These are phyloP conservation scores for Chalcis sispes DNA, from an alignment of 2,888 invertebrate genomes.

Conservation along the genomic window DNA sequence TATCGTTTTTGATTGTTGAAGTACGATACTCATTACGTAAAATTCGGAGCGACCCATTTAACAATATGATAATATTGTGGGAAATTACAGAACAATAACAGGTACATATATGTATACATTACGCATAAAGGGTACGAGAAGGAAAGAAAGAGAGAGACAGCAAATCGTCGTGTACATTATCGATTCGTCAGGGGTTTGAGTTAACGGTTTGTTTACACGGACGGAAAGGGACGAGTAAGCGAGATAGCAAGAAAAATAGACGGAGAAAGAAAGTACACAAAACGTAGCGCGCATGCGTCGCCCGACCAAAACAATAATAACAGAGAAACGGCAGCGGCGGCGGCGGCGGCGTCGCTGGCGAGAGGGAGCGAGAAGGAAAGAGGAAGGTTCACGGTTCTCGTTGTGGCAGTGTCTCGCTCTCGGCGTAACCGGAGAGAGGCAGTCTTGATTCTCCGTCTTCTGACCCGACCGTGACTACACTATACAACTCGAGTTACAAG, in stretches of 20 bases:
- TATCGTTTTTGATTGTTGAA: too few species aligned
- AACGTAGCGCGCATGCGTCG: constrained; percentile 70
- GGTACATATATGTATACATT: not conserved
- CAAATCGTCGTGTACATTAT: constrained; percentile 31
- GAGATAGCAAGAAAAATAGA: not conserved
- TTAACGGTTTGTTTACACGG: constrained; percentile 54
- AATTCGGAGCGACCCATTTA: too few species aligned
- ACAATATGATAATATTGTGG: not conserved
- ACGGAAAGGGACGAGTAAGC: not conserved
- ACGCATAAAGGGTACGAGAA: constrained; percentile 7
- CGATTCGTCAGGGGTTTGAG: constrained; percentile 46
- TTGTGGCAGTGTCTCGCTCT: constrained; percentile 44
- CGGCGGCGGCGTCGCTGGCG: constrained; percentile 26
- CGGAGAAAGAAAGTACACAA: not conserved
- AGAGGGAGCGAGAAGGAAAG: constrained; percentile 55
- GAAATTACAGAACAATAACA: not conserved
- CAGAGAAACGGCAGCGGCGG: constrained; percentile 61
- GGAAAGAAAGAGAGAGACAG: not conserved
- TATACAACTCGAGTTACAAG: too few species aligned
- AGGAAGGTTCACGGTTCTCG: constrained; percentile 45
- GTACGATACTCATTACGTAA: too few species aligned
- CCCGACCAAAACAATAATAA: constrained; percentile 75
- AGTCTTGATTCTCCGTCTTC: constrained; percentile 49
- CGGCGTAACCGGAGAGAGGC: constrained; percentile 50
- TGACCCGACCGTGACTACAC: too few species aligned